Base-by-base conservation (phyloP, 1,140 invertebrate genomes). In the Pteromalus puparum region DNA sequence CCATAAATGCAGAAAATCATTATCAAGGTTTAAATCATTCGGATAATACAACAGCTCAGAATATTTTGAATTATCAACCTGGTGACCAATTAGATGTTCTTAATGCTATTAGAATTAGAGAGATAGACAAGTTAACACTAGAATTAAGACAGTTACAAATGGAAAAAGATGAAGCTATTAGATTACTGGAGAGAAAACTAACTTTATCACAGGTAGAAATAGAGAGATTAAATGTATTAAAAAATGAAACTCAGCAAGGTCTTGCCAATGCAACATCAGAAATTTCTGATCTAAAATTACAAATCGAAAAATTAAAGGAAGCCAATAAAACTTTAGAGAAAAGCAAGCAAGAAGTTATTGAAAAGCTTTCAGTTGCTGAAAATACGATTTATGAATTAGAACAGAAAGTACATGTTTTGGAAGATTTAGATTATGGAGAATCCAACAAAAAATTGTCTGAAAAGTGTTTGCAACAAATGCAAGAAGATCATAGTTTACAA, bases 31-130 rank as follows among this genome's bases (percentile, higher is more conserved):
- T 73, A 34, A 34, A 1, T 73, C 28, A 15, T 21, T 73, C 28
- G 21, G 53, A 61, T n/a, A 61, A 61, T n/a, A n/a, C 53, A 61
- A 61, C 18, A 61, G 53, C 21, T 21, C 53, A 61, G 53, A 61
- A 61, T 5, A 61, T 61, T 6, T 61, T 61, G 18, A 61, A 61
- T 42, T 38, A 74, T 42, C 86, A 90, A 61, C 91, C 90, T 76
- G 90, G 90, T 67, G 90, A 92, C 26, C 90, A 91, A 86, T 76
- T 92, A n/a, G 87, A 91, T 85, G 90, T 92, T 78, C 86, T 92
- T 12, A 90, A 90, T 80, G 82, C 84, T n/a, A 87, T 92, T 10
- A 88, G 89, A 85, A 85, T 90, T 82, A 86, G 85, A 65, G 91
- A 92, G 79, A 88, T 91, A 53, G 82, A 90, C 7, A 85, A 84